Base-by-base conservation (phyloP, 2,797 vertebrate genomes). In the Urosaurus nigricauda region DNA sequence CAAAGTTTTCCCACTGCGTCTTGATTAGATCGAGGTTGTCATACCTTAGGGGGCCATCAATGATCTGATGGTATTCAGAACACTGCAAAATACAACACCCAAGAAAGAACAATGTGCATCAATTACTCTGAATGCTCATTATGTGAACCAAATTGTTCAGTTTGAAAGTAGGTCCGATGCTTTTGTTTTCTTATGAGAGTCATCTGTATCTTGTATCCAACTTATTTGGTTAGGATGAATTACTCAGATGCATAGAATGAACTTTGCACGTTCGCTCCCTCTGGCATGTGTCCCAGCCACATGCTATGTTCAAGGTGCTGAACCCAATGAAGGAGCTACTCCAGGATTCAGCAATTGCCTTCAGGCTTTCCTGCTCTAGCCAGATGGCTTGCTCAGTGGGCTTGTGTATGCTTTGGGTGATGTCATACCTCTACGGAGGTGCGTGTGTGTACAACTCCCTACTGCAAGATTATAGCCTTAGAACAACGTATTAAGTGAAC, bases 111-210 rank as follows among this genome's bases (percentile, higher is more conserved):
- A 91, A 51, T 37, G 82, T 6, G 51, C 90, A 90, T 86, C 91
- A 56, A 81, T 91, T 94, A 89, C 85, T 71, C 17, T 87, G 83
- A 92, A 93, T 92, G 60, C 56, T 90, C 85, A 32, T 79, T 90
- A 58, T 60, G 73, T 90, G 85, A 90, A 60, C 75, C 14, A 14
- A 40, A 4, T 8, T 89, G 47, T n/a, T 16, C 32, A 68, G 74
- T 65, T 47, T 60, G 63, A 87, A 47, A 3, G 2, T 82, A 53
- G 75, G 29, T 75, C 16, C 58, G 65, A 84, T 88, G 29, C 8
- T 32, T 84, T 89, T 84, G 75, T 21, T 94, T 21, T 93, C 89
- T 84, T 86, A 65, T 19, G 17, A 90, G 88, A 93, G 85, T 47
- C 2, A 0, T 90, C 93, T 88, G 79, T 53, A 29, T 14, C 21